These are phyloP conservation scores for Gavia stellata DNA, from an alignment of 2,113 vertebrate genomes.

Conservation along the genomic window DNA sequence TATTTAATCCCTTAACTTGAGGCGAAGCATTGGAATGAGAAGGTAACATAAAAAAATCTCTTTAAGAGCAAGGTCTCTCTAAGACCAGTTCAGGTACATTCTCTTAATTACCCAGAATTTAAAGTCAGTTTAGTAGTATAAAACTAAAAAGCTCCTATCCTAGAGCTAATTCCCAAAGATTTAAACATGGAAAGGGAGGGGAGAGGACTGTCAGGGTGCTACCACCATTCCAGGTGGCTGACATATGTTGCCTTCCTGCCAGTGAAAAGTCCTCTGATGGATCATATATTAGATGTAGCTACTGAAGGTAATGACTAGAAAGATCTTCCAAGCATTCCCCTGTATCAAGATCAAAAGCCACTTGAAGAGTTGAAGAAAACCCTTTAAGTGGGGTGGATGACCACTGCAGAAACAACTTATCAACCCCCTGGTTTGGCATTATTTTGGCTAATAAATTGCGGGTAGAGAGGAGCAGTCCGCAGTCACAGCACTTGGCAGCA, in stretches of 20 bases:
- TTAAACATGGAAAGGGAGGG: neutral
- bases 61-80: neutral
- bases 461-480: neutral
- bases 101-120: neutral
- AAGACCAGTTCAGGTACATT: neutral
- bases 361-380: neutral
- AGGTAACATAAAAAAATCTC: neutral
- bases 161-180: neutral
- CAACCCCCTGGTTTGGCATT: neutral
- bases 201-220: neutral
- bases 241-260: neutral
- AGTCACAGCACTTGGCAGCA: neutral
- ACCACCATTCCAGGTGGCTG: neutral
- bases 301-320: neutral
- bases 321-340: neutral
- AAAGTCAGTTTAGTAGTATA: neutral
- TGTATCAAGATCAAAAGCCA: neutral
- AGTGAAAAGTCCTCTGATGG: neutral
- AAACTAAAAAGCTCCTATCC: neutral
- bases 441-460: neutral
- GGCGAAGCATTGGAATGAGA: neutral
- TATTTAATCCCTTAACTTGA: neutral
- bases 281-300: accelerated
- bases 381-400: neutral
- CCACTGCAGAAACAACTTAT: neutral